A percentile compares a stretch with the other conserved stretches of the same genome.
Evolutionary conservation across 2,113 vertebrate species (phyloP).

Genomic region (Daphoenositta chrysoptera): DNA sequence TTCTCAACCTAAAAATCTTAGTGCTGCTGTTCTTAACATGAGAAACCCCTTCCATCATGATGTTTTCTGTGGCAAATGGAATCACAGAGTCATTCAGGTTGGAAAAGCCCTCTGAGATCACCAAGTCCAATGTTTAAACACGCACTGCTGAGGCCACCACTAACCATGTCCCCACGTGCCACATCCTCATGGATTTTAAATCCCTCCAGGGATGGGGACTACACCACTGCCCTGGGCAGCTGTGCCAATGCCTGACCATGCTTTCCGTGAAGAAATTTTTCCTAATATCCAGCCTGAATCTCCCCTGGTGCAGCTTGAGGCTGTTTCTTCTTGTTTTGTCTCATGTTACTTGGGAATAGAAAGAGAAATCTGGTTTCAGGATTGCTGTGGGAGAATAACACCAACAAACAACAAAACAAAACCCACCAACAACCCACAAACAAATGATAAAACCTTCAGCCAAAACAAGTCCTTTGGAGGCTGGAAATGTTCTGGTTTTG

Average conservation of each 20-base stretch:
- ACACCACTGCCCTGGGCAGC: background rate
- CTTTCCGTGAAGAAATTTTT: background rate
- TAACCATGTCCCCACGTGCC: background rate
- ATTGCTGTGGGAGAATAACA: background rate
- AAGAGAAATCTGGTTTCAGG: background rate
- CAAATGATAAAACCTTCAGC: background rate
- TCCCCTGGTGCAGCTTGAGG: background rate
- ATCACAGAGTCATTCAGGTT: background rate
- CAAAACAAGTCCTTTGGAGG: background rate
- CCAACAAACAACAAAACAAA: background rate
- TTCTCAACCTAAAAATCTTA: background rate
- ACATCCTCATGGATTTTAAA: background rate
- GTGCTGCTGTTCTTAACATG: background rate
- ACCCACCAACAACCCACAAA: background rate
- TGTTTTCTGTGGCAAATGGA: background rate
- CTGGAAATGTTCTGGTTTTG: background rate
- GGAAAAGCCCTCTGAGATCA: background rate
- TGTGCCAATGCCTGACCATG: background rate
- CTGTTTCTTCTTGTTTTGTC: background rate
- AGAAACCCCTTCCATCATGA: background rate
- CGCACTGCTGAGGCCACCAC: background rate
- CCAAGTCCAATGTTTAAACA: background rate
- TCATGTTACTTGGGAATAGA: background rate
- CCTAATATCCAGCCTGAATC: background rate
- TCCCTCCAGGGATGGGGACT: background rate